phyloP scores from a whole-genome alignment of 2,888 invertebrate species.

The Pasiphila rectangulata region DNA sequence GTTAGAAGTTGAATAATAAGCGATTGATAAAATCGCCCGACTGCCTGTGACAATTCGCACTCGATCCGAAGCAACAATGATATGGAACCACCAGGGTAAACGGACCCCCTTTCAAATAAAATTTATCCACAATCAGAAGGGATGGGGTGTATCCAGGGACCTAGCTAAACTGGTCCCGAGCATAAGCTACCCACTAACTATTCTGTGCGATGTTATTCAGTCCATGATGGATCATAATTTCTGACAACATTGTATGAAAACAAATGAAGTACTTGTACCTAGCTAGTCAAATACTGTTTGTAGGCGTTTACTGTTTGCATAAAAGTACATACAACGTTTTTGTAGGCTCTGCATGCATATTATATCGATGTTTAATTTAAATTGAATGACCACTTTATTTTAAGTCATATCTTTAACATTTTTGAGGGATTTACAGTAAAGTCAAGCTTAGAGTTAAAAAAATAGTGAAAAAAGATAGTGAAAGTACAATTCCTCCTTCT shows the following conservation, averaged over 20 bases:
- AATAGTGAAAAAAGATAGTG: no score
- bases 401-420: no score
- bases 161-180: slow-evolving; percentile 47
- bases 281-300: slow-evolving; percentile 46
- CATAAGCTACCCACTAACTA: slow-evolving; percentile 67
- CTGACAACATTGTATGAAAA: slow-evolving; percentile 71
- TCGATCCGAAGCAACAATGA: slow-evolving; percentile 70
- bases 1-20: slow-evolving; percentile 67
- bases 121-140: slow-evolving; percentile 38
- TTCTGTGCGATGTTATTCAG: slow-evolving; percentile 72
- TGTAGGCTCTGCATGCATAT: no score
- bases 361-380: no score
- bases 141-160: slow-evolving; percentile 45
- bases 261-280: slow-evolving; percentile 53
- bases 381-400: no score
- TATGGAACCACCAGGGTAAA: slow-evolving; percentile 47
- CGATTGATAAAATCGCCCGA: slow-evolving; percentile 71
- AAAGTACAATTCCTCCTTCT: no score
- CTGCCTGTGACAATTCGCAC: slow-evolving; percentile 76
- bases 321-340: no score
- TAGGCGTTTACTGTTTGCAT: slow-evolving; percentile 4
- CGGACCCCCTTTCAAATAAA: slow-evolving; percentile 42
- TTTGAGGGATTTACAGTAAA: no score
- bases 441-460: no score
- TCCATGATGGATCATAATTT: slow-evolving; percentile 73